phyloP scores from a whole-genome alignment of 2,888 invertebrate species.

The Dichetophora obliterata region DNA sequence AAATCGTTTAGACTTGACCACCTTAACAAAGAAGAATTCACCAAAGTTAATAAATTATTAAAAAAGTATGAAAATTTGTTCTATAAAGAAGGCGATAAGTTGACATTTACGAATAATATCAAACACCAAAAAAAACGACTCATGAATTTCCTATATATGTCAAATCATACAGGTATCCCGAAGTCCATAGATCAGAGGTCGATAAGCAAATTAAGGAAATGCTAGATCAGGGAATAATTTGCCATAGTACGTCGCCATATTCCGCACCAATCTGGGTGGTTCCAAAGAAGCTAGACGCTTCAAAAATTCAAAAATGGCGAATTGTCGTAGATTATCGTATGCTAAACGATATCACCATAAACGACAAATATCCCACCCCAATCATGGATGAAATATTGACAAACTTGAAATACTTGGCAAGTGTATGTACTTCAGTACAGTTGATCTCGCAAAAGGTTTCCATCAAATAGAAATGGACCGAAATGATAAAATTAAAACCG shows the following conservation, averaged over 20 bases:
- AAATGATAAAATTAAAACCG: too few species aligned
- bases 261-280: too few species aligned
- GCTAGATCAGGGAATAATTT: too few species aligned
- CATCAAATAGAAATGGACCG: too few species aligned
- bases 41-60: not conserved
- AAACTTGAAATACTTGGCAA: constrained; percentile 13
- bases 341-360: too few species aligned
- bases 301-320: constrained; percentile 1
- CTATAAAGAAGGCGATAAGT: not conserved
- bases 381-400: constrained; percentile 24
- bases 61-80: not conserved
- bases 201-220: too few species aligned
- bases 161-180: too few species aligned
- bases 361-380: not conserved
- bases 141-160: too few species aligned
- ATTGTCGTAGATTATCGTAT: not conserved
- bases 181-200: too few species aligned
- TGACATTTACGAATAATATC: not conserved
- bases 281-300: not conserved
- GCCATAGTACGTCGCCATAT: too few species aligned
- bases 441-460: not conserved
- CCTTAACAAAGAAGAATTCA: not conserved
- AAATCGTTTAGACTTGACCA: not conserved
- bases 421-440: constrained; percentile 12
- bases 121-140: not conserved